Base-by-base conservation (phyloP, 2,113 vertebrate species). In the Leptosomus discolor region DNA sequence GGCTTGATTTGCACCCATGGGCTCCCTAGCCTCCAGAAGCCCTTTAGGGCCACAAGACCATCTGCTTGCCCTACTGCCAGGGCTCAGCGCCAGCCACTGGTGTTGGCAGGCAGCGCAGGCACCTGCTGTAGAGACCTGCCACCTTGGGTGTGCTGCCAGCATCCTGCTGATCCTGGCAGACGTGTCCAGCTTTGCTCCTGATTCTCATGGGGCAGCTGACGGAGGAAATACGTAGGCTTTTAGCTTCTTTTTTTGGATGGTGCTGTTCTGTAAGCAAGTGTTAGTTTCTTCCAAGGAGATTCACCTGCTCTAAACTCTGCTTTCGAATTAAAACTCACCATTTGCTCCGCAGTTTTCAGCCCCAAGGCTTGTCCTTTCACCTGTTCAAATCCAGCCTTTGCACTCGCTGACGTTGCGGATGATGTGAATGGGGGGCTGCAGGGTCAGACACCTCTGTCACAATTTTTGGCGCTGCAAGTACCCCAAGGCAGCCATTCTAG, bases 81-180 rank as follows among this genome's bases (percentile, higher is more conserved):
- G 48, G 68, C 50, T 80, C 46, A 88, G 51, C 0, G 0, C 37
- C 83, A 93, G 37, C 30, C 54, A 83, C 75, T 0, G 0, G 60
- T 43, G 46, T 21, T 90, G 73, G 69, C 90, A 82, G 45, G 57
- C 2, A 1, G 30, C 1, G 3, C 12, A 34, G 45, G 64, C 68
- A 94, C 68, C 88, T 94, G 83, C 67, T 88, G 34, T 26, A 91
- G 70, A 65, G 65, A 91, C 22, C 51, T 92, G 79, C 10, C 16
- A 27, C 58, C 6, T 1, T 50, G 70, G 54, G 19, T 85, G 67
- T 34, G 81, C 43, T 90, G 81, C 74, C 90, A 77, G 68, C 48
- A 43, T 67, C 88, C 56, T 68, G 51, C 94, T 81, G 68, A 24
- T 60, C 60, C 70, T 64, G 39, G 51, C 60, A 92, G 88, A 63